Evolutionary conservation across 1,140 invertebrate genomes (phyloP).

Genomic region (Linepithema humile): DNA sequence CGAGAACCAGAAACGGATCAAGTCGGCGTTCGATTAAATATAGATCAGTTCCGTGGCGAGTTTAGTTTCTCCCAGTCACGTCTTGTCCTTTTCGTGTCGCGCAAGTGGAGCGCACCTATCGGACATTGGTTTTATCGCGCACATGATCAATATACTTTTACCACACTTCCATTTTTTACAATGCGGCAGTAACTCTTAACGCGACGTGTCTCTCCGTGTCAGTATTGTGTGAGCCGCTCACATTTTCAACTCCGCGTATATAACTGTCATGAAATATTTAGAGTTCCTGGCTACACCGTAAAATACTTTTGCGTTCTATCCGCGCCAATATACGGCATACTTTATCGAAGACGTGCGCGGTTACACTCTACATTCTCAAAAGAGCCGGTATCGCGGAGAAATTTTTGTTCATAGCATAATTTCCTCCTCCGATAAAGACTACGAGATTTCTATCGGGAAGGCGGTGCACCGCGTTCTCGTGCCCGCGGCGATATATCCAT

Average conservation of each 20-base stretch:
- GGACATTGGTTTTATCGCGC: constrained; percentile 13
- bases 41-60: no score
- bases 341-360: neutral
- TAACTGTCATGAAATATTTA: constrained; percentile 17
- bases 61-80: neutral
- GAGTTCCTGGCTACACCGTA: neutral
- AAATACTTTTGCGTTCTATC: neutral
- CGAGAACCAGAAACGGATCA: neutral
- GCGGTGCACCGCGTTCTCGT: constrained; percentile 13
- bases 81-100: neutral
- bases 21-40: neutral
- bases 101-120: neutral
- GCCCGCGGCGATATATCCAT: constrained; percentile 52
- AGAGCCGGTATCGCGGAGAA: neutral
- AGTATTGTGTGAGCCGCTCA: neutral
- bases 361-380: neutral
- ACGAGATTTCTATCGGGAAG: constrained; percentile 55
- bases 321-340: neutral
- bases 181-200: neutral
- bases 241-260: neutral
- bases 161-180: neutral
- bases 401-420: constrained; percentile 6
- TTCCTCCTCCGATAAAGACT: constrained; percentile 30
- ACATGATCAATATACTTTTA: neutral
- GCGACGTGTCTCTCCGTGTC: no score